Conservation (phyloP, 2,888 invertebrate species). For the Stictocephala bisonia region DNA sequence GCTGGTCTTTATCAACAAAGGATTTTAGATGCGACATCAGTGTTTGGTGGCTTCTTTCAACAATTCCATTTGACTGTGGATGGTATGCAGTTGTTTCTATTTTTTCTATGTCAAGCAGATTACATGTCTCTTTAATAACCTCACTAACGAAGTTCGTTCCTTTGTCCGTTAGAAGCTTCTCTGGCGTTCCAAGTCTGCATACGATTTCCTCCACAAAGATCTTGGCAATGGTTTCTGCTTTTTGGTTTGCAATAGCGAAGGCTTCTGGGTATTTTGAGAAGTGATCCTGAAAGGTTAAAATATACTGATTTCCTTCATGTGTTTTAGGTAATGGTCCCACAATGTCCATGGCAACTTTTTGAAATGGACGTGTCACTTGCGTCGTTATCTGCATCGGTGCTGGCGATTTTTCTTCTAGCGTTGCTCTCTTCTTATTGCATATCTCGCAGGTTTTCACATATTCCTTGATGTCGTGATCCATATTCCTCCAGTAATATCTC, state of each 20-base stretch:
- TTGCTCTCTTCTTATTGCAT: slow-evolving; percentile 62
- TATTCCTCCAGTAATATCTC: slow-evolving; percentile 59
- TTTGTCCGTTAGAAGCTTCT: slow-evolving; percentile 62
- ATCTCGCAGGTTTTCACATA: slow-evolving; percentile 60
- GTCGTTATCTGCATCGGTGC: slow-evolving; percentile 61
- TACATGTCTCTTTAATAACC: slow-evolving; percentile 58
- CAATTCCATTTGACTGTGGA: slow-evolving; percentile 59
- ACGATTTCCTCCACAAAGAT: slow-evolving; percentile 60
- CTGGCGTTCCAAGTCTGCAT: slow-evolving; percentile 62
- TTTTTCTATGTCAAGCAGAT: slow-evolving; percentile 10
- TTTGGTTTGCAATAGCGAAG: slow-evolving; percentile 60
- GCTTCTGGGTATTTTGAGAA: slow-evolving; percentile 59
- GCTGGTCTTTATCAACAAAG: slow-evolving; percentile 57
- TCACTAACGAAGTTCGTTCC: slow-evolving; percentile 62
- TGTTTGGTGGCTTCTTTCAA: slow-evolving; percentile 61
- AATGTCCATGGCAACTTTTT: slow-evolving; percentile 60
- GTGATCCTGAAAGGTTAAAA: slow-evolving; percentile 60
- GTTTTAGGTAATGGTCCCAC: slow-evolving; percentile 61
- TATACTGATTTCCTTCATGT: slow-evolving; percentile 60
- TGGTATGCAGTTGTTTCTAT: slow-evolving; percentile 57
- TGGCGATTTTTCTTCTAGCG: slow-evolving; percentile 50
- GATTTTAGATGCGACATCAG: slow-evolving; percentile 60
- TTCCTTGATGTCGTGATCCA: slow-evolving; percentile 60
- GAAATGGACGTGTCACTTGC: slow-evolving; percentile 57
- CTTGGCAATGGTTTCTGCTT: slow-evolving; percentile 60